These are phyloP conservation scores for Adelognathus sp. DNA, from an alignment of 2,888 invertebrate genomes.

Conservation along the genomic window DNA sequence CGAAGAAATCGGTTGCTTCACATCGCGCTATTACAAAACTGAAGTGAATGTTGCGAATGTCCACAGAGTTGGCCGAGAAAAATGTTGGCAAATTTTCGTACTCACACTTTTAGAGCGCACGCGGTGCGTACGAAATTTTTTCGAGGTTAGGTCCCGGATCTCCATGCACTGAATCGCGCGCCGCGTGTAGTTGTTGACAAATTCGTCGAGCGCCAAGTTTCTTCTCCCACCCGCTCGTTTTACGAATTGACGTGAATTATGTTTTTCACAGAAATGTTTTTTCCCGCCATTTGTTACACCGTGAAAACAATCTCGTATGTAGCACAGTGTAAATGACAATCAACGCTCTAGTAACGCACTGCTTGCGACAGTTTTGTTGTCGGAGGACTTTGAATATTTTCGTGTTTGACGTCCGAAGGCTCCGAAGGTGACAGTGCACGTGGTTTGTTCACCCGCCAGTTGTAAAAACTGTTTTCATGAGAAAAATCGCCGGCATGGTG, in stretches of 20 bases:
- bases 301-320: background rate
- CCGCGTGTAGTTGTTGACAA: background rate
- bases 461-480: background rate
- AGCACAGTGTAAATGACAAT: background rate
- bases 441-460: conserved; percentile 15
- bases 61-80: background rate
- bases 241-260: background rate
- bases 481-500: background rate
- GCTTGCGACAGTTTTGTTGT: background rate
- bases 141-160: background rate
- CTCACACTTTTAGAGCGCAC: background rate
- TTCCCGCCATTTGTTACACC: background rate
- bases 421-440: conserved; percentile 17
- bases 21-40: background rate
- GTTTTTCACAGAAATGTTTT: background rate
- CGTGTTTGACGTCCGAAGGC: background rate
- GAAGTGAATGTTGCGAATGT: background rate
- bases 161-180: background rate
- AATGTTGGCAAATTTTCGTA: background rate
- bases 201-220: background rate
- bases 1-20: background rate
- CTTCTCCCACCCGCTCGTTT: background rate
- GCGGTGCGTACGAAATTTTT: background rate
- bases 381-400: background rate
- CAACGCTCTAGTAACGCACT: background rate